Base-by-base conservation (phyloP, 2,113 vertebrate genomes). In the Oriolus oriolus region DNA sequence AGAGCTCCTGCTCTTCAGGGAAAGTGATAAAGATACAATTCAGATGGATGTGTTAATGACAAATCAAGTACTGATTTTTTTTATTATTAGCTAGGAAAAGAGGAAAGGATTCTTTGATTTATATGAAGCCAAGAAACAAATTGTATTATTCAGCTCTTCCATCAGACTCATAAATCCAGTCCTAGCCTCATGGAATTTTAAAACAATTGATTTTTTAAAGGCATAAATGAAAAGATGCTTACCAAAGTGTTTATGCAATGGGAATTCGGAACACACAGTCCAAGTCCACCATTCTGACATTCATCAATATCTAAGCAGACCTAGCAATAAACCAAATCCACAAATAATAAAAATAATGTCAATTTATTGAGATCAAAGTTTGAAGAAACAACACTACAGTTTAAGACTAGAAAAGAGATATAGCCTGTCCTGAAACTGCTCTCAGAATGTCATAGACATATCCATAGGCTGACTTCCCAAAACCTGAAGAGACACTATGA, bases 211-310 rank as follows among this genome's bases (percentile, higher is more conserved):
- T 50, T 66, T 94, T 73, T 84, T 24, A 79, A 90, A 96, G 81
- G 15, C 20, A 52, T 19, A 74, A 73, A 87, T 73, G 4, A 92
- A 93, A 84, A 81, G 12, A 21, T 13, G 16, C 98, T 99, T 98
- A 99, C 99, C 97, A 98, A 81, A 33, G 99, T 99, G 96, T 99
- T 99, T 94, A 98, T 95, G 93, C 99, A 99, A 87, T 98, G 84
- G 13, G 99, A 99, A 97, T 99, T 99, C 27, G 97, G 92, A 79
- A 98, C 98, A 16, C 99, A 99, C 4, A 98, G 98, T 95, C 99
- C 99, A n/a, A 98, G 98, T 71, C 98, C 97, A 60, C 95, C 96
- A 30, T 91, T 97, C 77, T 95, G 97, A 96, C 99, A 99, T 97
- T 99, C 99, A 76, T 99, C 99, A 61, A 99, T 97, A 80, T 99